Percentiles rank a stretch among this genome's conserved stretches.
phyloP scores from a whole-genome alignment of 2,113 vertebrate species.

The Thinocorus orbignyianus region DNA sequence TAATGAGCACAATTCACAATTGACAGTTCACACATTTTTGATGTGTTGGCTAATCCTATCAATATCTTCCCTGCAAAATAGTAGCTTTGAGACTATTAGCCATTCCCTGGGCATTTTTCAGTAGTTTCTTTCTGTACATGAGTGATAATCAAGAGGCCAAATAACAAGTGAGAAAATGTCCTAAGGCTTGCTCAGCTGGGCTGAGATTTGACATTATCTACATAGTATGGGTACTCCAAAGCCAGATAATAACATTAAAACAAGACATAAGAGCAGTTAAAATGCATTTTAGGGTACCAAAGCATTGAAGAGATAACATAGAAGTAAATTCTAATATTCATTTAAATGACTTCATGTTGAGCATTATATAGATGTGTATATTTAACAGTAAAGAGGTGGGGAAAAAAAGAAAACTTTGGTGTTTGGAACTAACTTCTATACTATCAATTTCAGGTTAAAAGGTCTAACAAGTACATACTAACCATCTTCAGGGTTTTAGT shows the following conservation, averaged over 20 bases:
- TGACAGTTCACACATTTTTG: neutral
- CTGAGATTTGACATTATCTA: neutral
- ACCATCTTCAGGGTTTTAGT: neutral
- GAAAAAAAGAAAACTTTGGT: neutral
- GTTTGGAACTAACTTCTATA: neutral
- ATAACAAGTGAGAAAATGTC: constrained; percentile 4
- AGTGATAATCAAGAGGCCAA: neutral
- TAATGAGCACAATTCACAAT: neutral
- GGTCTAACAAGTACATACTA: neutral
- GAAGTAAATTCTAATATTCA: neutral
- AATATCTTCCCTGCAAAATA: neutral
- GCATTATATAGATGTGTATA: neutral
- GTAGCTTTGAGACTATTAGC: neutral
- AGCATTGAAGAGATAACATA: neutral
- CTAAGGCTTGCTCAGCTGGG: neutral
- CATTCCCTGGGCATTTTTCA: neutral
- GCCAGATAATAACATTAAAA: neutral
- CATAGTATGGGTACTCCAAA: neutral
- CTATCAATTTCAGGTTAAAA: neutral
- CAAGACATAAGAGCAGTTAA: neutral
- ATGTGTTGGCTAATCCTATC: neutral
- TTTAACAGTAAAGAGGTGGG: neutral
- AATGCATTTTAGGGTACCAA: neutral
- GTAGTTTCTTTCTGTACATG: neutral
- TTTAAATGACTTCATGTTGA: neutral